Conservation (phyloP, 2,113 vertebrate species). For the Elgaria multicarinata region DNA sequence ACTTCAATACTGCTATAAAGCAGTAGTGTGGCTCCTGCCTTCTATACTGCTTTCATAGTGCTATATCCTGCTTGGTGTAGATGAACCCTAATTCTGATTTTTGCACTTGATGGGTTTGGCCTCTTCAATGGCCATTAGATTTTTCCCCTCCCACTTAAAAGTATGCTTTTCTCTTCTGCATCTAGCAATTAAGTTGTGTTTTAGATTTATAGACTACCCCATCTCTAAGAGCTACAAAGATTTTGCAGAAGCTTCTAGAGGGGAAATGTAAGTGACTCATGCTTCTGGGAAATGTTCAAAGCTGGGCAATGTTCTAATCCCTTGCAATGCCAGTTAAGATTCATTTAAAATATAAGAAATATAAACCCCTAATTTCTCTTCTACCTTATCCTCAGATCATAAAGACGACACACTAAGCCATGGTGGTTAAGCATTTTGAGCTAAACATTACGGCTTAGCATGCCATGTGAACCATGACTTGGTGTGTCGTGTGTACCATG, state of each 20-base stretch:
- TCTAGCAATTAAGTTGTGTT: background rate
- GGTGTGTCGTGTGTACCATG: too few relatives aligned
- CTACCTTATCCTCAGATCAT: background rate
- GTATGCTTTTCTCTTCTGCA: background rate
- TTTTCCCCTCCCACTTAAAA: background rate
- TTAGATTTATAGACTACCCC: background rate
- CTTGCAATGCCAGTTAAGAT: background rate
- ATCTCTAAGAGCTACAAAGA: background rate
- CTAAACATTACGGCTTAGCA: too few relatives aligned
- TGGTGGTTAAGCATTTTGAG: too few relatives aligned
- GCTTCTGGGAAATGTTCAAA: background rate
- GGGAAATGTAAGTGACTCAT: background rate
- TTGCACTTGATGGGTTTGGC: accelerated
- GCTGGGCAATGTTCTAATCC: background rate
- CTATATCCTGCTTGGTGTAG: too few relatives aligned
- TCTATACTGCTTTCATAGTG: too few relatives aligned
- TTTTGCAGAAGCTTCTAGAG: background rate
- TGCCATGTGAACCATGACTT: too few relatives aligned
- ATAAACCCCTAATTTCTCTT: background rate
- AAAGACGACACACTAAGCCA: too few relatives aligned
- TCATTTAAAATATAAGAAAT: background rate
- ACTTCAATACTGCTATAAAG: too few relatives aligned
- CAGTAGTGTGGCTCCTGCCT: too few relatives aligned
- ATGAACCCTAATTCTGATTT: conserved; percentile 20
- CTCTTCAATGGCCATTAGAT: background rate